Evolutionary conservation across 2,797 vertebrate genomes (phyloP).

Genomic region (Peromyscus nudipes): DNA sequence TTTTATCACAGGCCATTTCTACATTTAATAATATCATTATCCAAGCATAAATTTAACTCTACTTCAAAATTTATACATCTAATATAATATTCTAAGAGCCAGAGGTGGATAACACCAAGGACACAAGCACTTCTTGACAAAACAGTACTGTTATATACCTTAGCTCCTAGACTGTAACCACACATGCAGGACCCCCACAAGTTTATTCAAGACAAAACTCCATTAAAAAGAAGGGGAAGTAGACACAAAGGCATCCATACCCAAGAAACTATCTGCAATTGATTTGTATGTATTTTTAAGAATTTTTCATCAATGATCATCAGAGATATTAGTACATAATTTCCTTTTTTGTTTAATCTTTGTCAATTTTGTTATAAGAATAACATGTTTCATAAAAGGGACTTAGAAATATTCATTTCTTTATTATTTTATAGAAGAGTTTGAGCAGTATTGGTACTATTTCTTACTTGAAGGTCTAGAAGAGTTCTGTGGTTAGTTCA

Average conservation of each 20-base stretch:
- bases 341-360: not conserved
- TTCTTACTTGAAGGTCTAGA: not conserved
- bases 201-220: not conserved
- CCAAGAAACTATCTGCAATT: not conserved
- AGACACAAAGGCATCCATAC: not conserved
- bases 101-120: not conserved
- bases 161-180: not conserved
- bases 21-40: too few species aligned
- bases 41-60: not conserved
- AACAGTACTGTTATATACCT: not conserved
- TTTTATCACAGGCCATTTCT: not conserved
- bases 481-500: not conserved
- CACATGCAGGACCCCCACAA: not conserved
- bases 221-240: not conserved
- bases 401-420: not conserved
- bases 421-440: not conserved
- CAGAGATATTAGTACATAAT: not conserved
- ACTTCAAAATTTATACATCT: not conserved
- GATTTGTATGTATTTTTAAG: not conserved
- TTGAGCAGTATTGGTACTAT: not conserved
- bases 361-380: not conserved
- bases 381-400: not conserved
- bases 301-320: not conserved
- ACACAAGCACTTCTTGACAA: not conserved
- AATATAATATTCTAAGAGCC: not conserved